Percentiles rank a stretch among this genome's conserved stretches.
These are phyloP conservation scores for Silurus meridionalis DNA, from an alignment of 2,113 vertebrate species.

Conservation along the genomic window DNA sequence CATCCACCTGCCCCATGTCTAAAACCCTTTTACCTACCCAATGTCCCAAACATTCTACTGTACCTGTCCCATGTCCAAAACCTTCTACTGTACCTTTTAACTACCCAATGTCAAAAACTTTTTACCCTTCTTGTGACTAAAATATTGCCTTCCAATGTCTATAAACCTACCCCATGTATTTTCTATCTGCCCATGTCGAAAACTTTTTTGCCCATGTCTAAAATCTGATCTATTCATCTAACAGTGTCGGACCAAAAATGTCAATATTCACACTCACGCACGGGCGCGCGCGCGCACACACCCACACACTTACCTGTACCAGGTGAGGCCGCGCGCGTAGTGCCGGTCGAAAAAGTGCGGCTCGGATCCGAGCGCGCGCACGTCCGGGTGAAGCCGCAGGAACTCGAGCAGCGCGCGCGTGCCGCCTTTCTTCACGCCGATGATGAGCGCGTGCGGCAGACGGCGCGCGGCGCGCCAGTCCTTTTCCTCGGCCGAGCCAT, in stretches of 20 bases:
- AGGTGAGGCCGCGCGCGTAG: conserved; percentile 75
- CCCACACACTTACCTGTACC: conserved; percentile 74
- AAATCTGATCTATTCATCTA: neutral
- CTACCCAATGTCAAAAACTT: neutral
- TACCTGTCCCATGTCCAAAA: neutral
- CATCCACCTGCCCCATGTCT: neutral
- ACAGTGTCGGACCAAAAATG: too few species aligned
- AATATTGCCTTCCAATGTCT: neutral
- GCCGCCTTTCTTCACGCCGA: conserved; percentile 79
- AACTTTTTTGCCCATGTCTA: neutral
- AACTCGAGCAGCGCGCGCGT: conserved; percentile 79
- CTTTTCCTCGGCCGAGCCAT: conserved; percentile 57
- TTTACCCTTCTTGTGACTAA: neutral
- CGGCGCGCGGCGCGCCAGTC: conserved; percentile 74
- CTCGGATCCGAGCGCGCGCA: conserved; percentile 76
- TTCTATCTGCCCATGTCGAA: neutral
- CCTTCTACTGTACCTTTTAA: neutral
- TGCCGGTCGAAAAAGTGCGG: conserved; percentile 80
- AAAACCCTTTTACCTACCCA: neutral
- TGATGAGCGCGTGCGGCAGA: conserved; percentile 77
- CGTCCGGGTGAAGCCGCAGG: conserved; percentile 76
- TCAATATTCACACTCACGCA: too few species aligned
- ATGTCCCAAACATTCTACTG: neutral
- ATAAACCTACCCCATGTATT: neutral
- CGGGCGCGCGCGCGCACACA: neutral